Evolutionary conservation across 2,888 invertebrate genomes (phyloP), one percentile per base, ranked within the genome.

Genomic region (Meandrusa payeni): DNA sequence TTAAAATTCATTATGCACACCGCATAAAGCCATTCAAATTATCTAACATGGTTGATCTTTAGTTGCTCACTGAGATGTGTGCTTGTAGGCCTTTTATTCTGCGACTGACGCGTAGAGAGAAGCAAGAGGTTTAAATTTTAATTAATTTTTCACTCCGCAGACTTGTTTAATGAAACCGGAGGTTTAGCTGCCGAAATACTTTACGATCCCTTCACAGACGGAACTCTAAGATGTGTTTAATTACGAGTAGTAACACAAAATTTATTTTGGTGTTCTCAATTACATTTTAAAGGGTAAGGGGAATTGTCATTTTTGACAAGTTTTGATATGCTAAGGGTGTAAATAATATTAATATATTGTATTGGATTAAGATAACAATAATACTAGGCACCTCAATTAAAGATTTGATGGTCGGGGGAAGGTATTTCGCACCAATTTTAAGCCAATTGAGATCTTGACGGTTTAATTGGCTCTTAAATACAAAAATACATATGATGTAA

Each of bases 111-210:
- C 69, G 61, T 58, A 65, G 75, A 69, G 72, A 69, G n/a, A 64
- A 66, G 61, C 65, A 71, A 74, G 72, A 68, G 76, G 79, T 69
- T 81, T 79, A 74, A 78, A 79, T 70, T 81, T 79, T 83, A 82
- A 86, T 83, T 82, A 85, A 82, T 83, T 83, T 83, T 82, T 81
- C 80, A 81, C 79, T 80, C 67, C 64, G 75, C 61, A 57, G 76
- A 75, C 60, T 78, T 75, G 73, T 76, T 78, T 74, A 74, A 74
- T 73, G 73, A 72, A 69, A 75, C 64, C 58, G 55, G 67, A 55
- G 63, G 63, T 69, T 68, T 76, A 76, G 77, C 78, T 80, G 73
- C 73, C 74, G 69, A 77, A 80, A 78, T 76, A 74, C 76, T 78
- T 73, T 59, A 66, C 69, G 71, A 78, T 78, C 72, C 71, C 62